Evolutionary conservation across 2,888 invertebrate species (phyloP).

Genomic region (Morpho deidamia): DNA sequence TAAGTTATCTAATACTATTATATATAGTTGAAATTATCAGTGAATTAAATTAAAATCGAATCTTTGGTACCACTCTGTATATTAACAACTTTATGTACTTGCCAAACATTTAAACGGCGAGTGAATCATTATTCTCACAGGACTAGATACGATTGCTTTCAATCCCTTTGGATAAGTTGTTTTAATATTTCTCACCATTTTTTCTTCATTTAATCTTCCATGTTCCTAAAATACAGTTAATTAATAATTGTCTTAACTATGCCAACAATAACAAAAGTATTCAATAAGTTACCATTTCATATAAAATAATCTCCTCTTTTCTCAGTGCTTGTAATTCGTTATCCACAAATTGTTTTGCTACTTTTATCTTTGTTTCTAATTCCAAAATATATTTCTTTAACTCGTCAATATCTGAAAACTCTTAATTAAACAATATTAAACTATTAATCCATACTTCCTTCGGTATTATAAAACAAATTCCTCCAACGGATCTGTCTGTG

Average conservation of each 20-base stretch:
- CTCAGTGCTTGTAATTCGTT: conserved; percentile 38
- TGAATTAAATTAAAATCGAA: too few species aligned
- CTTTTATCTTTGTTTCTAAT: conserved; percentile 49
- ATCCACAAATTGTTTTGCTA: conserved; percentile 40
- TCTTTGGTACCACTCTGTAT: too few species aligned
- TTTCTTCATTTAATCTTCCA: not conserved
- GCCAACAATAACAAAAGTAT: not conserved
- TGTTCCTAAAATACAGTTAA: not conserved
- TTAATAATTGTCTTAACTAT: too few species aligned
- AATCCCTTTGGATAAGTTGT: conserved; percentile 37
- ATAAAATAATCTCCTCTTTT: conserved; percentile 36
- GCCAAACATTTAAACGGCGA: conserved; percentile 57
- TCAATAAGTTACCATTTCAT: conserved; percentile 34
- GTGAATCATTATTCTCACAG: conserved; percentile 52
- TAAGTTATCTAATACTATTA: too few species aligned
- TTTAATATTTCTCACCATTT: conserved; percentile 4
- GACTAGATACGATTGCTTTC: conserved; percentile 55
- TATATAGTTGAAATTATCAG: too few species aligned
- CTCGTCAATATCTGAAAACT: conserved; percentile 50
- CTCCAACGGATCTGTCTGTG: too few species aligned
- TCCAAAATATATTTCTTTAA: conserved; percentile 48
- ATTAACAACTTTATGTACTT: conserved; percentile 24
- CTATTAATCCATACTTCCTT: too few species aligned
- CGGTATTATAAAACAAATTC: too few species aligned
- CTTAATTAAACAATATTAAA: too few species aligned